Evolutionary conservation across 2,113 vertebrate species (phyloP).

Genomic region (Romanogobio albipinnatus): DNA sequence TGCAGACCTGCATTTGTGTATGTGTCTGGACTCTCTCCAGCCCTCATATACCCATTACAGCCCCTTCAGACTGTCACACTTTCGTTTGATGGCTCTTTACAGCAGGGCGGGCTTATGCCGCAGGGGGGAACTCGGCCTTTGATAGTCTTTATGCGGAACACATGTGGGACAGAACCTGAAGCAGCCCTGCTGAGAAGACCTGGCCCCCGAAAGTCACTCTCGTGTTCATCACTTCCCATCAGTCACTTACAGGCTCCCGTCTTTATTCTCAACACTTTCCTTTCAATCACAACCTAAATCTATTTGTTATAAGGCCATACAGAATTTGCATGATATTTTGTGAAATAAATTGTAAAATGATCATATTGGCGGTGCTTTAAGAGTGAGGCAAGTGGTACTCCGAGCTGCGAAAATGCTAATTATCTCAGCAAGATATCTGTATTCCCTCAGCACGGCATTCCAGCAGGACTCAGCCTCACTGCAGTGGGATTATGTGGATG

Average conservation of each 20-base stretch:
- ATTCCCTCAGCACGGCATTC: conserved; percentile 27
- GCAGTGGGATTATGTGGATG: conserved; percentile 35
- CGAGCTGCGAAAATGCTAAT: conserved; percentile 22
- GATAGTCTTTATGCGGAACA: conserved; percentile 64
- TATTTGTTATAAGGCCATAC: too few species aligned
- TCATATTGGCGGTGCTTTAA: background rate
- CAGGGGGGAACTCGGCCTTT: conserved; percentile 59
- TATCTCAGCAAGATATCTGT: conserved; percentile 15
- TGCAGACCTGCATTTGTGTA: conserved; percentile 41
- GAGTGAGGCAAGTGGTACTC: background rate
- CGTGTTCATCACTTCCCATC: conserved; percentile 1
- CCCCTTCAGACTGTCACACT: conserved; percentile 62
- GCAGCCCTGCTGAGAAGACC: conserved; percentile 58
- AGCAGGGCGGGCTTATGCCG: conserved; percentile 56
- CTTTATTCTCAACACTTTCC: background rate
- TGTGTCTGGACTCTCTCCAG: conserved; percentile 52
- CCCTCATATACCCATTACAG: conserved; percentile 57
- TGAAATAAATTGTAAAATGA: background rate
- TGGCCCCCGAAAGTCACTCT: conserved; percentile 36
- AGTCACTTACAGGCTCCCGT: background rate
- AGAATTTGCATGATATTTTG: too few species aligned
- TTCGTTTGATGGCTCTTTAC: conserved; percentile 65
- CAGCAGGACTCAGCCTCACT: conserved; percentile 31
- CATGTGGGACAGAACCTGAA: conserved; percentile 59
- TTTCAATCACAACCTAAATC: background rate